Base-by-base conservation (phyloP, 2,888 invertebrate species). In the Leuctra nigra region DNA sequence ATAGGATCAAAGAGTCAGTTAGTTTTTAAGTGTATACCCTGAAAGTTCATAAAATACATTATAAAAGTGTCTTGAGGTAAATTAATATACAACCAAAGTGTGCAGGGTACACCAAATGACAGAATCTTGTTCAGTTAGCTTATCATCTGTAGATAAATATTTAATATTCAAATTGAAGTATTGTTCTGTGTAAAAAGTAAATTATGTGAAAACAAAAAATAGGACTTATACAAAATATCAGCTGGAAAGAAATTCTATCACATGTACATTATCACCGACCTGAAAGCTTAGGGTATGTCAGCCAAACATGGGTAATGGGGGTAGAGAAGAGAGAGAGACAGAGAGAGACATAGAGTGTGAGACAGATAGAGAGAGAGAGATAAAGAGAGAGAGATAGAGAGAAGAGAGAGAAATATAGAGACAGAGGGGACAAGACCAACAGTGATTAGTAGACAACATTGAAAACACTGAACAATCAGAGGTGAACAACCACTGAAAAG, bases 221-320 rank as follows among this genome's bases (percentile, higher is more conserved):
- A 29, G 39, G 14, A 39, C 20, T 6, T 39, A 18, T 39, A 39
- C 16, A 7, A 39, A 13, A 24, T 47, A 29, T 16, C 13, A 47
- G 25, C 47, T 47, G 47, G 14, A 47, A n/a, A 25, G 29, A 47
- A 24, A 47, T 47, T 13, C 36, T 53, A 59, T 47, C 53, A 53
- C 55, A 64, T 33, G 53, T 53, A 50, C 55, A 53, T 56, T 55
- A 70, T 71, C 70, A 71, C 70, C 71, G 68, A 69, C 69, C 69
- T 68, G 67, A 69, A 70, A 67, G 70, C 68, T 71, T 62, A 55
- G 53, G 64, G 61, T 62, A 63, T 64, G 58, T 65, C 65, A 66
- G 66, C 64, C 65, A 65, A n/a, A 65, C 64, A 64, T 59, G 64
- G 62, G 16, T 13, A 59, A 63, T 18, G 14, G 39, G 16, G 20